Evolutionary conservation across 2,888 invertebrate genomes (phyloP), one percentile per base, ranked within the genome.

Genomic region (Ophioninae sp.): DNA sequence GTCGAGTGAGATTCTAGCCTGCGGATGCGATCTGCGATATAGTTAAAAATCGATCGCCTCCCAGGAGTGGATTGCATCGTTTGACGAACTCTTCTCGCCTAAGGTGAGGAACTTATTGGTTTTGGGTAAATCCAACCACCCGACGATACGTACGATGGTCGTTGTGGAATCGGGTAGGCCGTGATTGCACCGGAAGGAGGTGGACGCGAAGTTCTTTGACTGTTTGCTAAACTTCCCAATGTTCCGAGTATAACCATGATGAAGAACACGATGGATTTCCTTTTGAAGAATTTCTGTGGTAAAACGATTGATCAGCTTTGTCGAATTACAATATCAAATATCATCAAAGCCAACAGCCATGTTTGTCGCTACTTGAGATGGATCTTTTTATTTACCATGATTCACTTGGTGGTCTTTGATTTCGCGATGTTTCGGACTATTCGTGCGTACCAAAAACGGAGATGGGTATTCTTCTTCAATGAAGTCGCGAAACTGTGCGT

Each of bases 161-260:
- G 87, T 44, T 87, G 88, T 0, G 89, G 87, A 74, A 89, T 87
- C n/a, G 90, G 88, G 68, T 87, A 89, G 0, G 79, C 81, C 13
- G 89, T 89, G 62, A 90, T 88, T 6, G 90, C 90, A 13, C 89
- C 89, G 17, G 87, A 83, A 21, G 87, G 68, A 50, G 81, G 77
- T 57, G 73, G 74, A 7, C 69, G 39, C 10, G 64, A 70, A 5
- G 82, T 79, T 37, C 7, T 50, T 50, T 79, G 59, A 21, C 64
- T 21, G 39, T 82, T 78, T 2, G 50, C 64, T 7, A 68, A 30
- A 61, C 57, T 59, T 6, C 69, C 74, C 6, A 79, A 74, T 2
- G 74, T 61, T n/a, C 44, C 74, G 37, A 82, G 21, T 17, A 78
- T 8, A 8, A 37, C 44, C 41, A 70, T 69, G 0, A 74, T 10